These are phyloP conservation scores for Chionoecetes opilio DNA, from an alignment of 1,140 invertebrate genomes.

Conservation along the genomic window DNA sequence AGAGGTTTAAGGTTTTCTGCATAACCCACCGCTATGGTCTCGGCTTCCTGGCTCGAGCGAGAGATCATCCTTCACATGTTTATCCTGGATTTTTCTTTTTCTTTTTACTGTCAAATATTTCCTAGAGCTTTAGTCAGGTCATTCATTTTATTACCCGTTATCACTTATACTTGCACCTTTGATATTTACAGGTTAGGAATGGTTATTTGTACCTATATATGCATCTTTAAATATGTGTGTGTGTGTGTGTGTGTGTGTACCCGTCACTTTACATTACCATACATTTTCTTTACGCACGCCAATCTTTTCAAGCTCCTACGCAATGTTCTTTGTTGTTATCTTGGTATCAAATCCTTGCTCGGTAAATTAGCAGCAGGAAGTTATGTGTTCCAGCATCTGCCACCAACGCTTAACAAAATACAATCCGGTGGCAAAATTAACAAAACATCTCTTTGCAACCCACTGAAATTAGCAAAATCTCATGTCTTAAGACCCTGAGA, in stretches of 20 bases:
- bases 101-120: background rate
- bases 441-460: background rate
- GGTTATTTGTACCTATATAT: background rate
- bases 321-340: no score
- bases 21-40: background rate
- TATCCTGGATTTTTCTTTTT: no score
- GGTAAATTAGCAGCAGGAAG: background rate
- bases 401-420: background rate
- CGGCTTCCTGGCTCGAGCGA: background rate
- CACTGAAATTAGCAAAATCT: constrained; percentile 1
- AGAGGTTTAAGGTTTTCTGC: background rate
- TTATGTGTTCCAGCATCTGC: background rate
- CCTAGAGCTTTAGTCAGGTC: no score
- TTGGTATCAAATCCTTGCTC: no score
- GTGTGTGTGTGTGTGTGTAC: no score
- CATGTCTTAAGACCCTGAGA: constrained; percentile 28
- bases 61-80: background rate
- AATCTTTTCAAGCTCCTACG: no score
- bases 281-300: no score
- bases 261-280: no score
- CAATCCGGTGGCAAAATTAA: background rate
- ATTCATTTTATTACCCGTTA: background rate
- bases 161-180: background rate
- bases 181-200: background rate
- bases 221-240: no score